Conservation (phyloP, 2,113 vertebrate genomes). For the Galeopterus variegatus region DNA sequence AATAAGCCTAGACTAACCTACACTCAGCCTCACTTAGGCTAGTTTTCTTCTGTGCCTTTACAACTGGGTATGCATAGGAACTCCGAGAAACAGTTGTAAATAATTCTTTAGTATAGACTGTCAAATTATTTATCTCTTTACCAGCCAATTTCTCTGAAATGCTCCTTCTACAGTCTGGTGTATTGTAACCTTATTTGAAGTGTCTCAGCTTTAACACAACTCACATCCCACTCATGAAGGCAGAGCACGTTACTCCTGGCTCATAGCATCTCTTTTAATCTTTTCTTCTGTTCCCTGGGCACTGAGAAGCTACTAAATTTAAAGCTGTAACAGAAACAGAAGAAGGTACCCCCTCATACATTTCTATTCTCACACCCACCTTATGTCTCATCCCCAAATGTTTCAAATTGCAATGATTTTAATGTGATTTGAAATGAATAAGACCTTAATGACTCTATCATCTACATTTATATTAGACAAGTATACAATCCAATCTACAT, state of each 20-base stretch:
- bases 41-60: neutral
- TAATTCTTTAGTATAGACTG: neutral
- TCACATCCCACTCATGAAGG: neutral
- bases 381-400: constrained; percentile 30
- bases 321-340: neutral
- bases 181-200: neutral
- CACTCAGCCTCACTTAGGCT: neutral
- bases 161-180: neutral
- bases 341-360: neutral
- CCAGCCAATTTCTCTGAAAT: neutral
- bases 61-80: neutral
- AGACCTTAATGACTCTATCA: constrained; percentile 57
- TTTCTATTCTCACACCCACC: neutral
- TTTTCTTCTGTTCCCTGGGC: neutral
- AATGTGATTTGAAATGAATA: constrained; percentile 49
- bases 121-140: constrained; percentile 5
- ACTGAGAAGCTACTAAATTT: neutral
- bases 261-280: neutral
- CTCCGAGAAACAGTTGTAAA: neutral
- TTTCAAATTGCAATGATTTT: constrained; percentile 54
- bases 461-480: constrained; percentile 67
- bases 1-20: neutral
- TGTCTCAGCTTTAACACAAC: neutral
- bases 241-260: neutral
- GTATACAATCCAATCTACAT: constrained; percentile 41